Evolutionary conservation across 2,113 vertebrate species (phyloP).

Genomic region (Anolis carolinensis): DNA sequence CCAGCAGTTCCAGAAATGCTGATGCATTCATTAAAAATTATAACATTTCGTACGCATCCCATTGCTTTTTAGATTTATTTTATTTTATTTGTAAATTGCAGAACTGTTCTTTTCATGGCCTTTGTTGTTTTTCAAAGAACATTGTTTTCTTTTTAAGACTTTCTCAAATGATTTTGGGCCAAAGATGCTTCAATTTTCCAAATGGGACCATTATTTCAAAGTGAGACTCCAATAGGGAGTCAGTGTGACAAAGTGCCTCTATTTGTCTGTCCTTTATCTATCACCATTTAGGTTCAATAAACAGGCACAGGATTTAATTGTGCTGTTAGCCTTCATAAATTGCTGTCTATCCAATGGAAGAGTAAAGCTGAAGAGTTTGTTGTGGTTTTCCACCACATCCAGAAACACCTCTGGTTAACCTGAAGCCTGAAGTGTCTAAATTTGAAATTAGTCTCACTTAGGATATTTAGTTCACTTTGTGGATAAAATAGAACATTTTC

Average conservation of each 20-base stretch:
- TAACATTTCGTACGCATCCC: constrained; percentile 2
- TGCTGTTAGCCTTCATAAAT: neutral
- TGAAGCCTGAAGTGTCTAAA: neutral
- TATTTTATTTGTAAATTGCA: neutral
- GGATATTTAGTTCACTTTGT: neutral
- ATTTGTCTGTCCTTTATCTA: too few relatives aligned
- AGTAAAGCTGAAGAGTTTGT: neutral
- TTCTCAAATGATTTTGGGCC: neutral
- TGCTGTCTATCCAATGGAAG: neutral
- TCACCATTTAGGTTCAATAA: neutral
- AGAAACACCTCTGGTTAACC: neutral
- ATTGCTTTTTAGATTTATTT: neutral
- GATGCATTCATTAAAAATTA: neutral
- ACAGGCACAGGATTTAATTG: neutral
- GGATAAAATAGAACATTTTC: neutral
- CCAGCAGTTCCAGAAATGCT: constrained; percentile 1
- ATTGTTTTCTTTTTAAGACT: neutral
- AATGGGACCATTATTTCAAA: neutral
- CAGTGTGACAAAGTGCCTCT: too few relatives aligned
- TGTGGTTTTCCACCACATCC: neutral
- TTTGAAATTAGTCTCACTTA: neutral
- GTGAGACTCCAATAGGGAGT: neutral
- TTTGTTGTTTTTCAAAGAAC: constrained; percentile 2
- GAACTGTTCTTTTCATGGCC: accelerated
- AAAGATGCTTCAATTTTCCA: neutral